Conservation (phyloP, 2,797 vertebrate genomes). For the Xyrichtys novacula region DNA sequence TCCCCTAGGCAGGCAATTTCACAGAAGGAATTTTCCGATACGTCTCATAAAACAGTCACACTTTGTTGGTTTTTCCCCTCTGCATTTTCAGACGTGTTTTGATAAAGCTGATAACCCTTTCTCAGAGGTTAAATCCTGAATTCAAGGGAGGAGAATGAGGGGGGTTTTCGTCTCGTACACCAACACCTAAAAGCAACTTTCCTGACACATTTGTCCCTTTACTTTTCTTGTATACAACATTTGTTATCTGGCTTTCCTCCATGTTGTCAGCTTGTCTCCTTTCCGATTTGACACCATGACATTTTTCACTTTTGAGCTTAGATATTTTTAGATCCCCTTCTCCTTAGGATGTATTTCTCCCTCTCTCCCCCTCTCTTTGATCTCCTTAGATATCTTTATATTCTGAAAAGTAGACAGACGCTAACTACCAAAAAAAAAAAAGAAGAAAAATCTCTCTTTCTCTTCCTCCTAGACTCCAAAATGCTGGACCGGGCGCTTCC, state of each 20-base stretch:
- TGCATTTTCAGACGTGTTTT: slow-evolving; percentile 29
- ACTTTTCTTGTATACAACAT: neutral
- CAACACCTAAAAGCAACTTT: slow-evolving; percentile 20
- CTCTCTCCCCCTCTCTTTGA: slow-evolving; percentile 5
- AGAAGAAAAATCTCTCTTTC: neutral
- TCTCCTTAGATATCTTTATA: neutral
- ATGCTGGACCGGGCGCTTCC: slow-evolving; percentile 95
- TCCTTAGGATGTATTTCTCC: neutral
- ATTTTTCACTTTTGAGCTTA: slow-evolving; percentile 2
- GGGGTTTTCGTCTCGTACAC: neutral
- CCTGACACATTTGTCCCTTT: slow-evolving; percentile 8
- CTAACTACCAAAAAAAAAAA: neutral
- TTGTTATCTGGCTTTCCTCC: neutral
- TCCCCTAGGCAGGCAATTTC: slow-evolving; percentile 49
- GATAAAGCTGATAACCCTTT: slow-evolving; percentile 36
- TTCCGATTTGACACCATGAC: slow-evolving; percentile 14
- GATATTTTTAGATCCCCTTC: slow-evolving; percentile 35
- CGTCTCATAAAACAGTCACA: slow-evolving; percentile 35
- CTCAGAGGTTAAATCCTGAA: slow-evolving; percentile 16
- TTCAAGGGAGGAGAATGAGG: slow-evolving; percentile 1
- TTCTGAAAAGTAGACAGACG: slow-evolving; percentile 1
- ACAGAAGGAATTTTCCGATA: slow-evolving; percentile 49
- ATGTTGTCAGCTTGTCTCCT: neutral
- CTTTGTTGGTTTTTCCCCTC: slow-evolving; percentile 14
- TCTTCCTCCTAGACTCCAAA: slow-evolving; percentile 86